phyloP scores from a whole-genome alignment of 2,888 invertebrate genomes.

The Aporophyla nigra region DNA sequence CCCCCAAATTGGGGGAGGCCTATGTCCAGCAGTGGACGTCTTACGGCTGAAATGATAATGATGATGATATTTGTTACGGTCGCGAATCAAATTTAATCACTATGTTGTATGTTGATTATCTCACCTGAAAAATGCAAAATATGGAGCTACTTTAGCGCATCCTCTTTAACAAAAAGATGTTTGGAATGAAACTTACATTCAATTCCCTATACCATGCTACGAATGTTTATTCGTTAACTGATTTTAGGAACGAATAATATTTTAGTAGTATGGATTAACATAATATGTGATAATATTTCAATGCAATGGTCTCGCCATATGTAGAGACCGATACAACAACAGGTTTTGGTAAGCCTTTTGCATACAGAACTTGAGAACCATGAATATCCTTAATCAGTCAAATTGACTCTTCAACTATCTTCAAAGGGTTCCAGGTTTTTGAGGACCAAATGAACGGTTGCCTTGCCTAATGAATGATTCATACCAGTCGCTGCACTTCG shows the following conservation, averaged over 20 bases:
- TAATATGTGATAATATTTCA: neutral
- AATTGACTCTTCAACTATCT: constrained; percentile 9
- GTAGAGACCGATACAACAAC: neutral
- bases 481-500: constrained; percentile 24
- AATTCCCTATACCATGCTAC: neutral
- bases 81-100: no score
- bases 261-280: no score
- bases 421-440: constrained; percentile 21
- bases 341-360: neutral
- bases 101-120: no score
- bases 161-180: no score
- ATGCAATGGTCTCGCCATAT: constrained; percentile 4
- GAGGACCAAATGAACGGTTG: constrained; percentile 42
- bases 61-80: no score
- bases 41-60: no score
- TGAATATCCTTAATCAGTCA: neutral
- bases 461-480: constrained; percentile 58
- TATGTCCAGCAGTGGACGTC: no score
- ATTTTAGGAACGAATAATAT: constrained; percentile 2
- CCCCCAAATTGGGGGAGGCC: no score
- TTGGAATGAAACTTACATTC: no score
- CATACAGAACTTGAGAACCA: neutral
- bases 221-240: neutral
- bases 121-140: no score
- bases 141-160: no score